Conservation (phyloP, 2,888 invertebrate species). For the Yponomeuta sedellus region DNA sequence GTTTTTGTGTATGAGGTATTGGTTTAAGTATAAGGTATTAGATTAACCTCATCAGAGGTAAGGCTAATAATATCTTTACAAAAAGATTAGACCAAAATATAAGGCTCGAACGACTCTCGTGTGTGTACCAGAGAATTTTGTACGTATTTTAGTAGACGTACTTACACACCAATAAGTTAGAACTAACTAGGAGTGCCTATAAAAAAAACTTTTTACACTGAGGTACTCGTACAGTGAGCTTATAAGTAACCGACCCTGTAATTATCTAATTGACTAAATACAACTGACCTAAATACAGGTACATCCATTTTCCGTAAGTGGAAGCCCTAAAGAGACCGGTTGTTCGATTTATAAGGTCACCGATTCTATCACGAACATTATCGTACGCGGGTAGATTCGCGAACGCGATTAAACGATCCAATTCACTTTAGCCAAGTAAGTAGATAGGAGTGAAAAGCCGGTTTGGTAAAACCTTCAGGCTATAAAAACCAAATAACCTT, state of each 20-base stretch:
- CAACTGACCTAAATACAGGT: too few relatives aligned
- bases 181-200: too few relatives aligned
- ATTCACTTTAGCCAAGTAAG: constrained; percentile 21
- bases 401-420: constrained; percentile 22
- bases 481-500: background rate
- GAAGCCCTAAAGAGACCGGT: background rate
- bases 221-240: background rate
- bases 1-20: too few relatives aligned
- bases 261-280: background rate
- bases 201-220: background rate
- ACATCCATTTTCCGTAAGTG: background rate
- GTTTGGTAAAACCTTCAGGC: background rate
- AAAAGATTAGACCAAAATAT: too few relatives aligned
- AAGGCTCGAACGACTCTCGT: too few relatives aligned
- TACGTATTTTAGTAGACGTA: too few relatives aligned
- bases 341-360: background rate
- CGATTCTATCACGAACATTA: background rate
- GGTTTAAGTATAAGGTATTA: too few relatives aligned
- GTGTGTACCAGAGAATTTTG: too few relatives aligned
- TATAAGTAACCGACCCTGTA: background rate
- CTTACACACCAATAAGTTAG: too few relatives aligned
- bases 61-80: too few relatives aligned
- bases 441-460: constrained; percentile 9
- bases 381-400: constrained; percentile 19
- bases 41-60: too few relatives aligned